Evolutionary conservation across 2,888 invertebrate genomes (phyloP), one percentile per base, ranked within the genome.

Genomic region (Pachydiplax longipennis): DNA sequence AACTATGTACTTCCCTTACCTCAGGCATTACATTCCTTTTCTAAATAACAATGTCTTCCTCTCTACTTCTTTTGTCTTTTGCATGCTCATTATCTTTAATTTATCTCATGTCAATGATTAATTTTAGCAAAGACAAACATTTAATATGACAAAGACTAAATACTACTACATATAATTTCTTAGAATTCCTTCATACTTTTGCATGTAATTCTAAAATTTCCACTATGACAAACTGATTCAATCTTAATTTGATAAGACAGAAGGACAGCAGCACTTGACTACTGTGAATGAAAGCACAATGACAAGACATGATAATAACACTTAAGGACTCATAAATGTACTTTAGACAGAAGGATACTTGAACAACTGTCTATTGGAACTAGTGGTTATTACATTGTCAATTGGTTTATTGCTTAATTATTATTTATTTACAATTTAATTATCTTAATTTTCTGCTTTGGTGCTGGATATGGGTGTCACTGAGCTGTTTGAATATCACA

Each of bases 181-280:
- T 53, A 40, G 22, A 65, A 18, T 15, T 73, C 31, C 25, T 13
- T 73, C 18, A 25, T 31, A 22, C 25, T 73, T 31, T 73, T 10
- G 25, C n/a, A 73, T 73, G 31, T 12, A 25, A 31, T 31, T 31
- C 12, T 13, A 31, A 31, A 31, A 25, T 25, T 73, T 73, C 10
- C n/a, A n/a, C 31, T 73, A 10, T n/a, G 0, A 73, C 25, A 73
- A 73, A 35, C 80, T 65, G 8, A 81, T 65, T 80, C 25, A 18
- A 37, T 48, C 13, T 53, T 37, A 90, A 80, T 8, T 6, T 25
- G 0, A 90, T 15, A 48, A 61, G 44, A 44, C 44, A 6, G 5
- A 44, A 61, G 48, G 31, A 81, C 93, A 65, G 92, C 92, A 90
- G 93, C 93, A 31, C 91, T 93, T 25, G 92, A 92, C 44, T 10